phyloP scores from a whole-genome alignment of 37 sponge, comb jelly and placozoan species.

The Chondrosia reniformis region DNA sequence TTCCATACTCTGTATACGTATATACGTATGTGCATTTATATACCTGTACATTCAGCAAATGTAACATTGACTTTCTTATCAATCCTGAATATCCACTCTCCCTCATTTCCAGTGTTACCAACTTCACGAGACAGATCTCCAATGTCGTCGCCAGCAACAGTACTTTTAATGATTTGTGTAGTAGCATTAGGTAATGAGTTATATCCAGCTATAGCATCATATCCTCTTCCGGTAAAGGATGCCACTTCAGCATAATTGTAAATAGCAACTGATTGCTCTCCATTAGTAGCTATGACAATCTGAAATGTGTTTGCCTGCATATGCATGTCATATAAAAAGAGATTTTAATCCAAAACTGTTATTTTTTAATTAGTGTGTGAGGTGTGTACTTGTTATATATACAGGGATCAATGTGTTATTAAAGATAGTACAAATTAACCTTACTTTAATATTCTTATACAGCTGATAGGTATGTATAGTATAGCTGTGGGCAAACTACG shows the following conservation, averaged over 20 bases:
- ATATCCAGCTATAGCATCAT: constrained; percentile 4
- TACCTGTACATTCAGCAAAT: background rate
- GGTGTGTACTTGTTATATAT: too few relatives aligned
- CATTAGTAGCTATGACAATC: constrained; percentile 16
- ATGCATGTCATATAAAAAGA: too few relatives aligned
- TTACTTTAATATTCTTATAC: too few relatives aligned
- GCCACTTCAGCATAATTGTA: constrained; percentile 8
- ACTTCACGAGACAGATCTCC: background rate
- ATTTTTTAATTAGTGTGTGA: too few relatives aligned
- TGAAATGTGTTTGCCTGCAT: constrained; percentile 16
- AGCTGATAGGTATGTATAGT: too few relatives aligned
- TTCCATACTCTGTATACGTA: too few relatives aligned
- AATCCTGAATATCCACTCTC: constrained; percentile 4
- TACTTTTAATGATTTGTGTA: too few relatives aligned
- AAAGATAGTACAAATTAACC: too few relatives aligned
- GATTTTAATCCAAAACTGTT: too few relatives aligned
- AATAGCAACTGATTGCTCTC: constrained; percentile 2
- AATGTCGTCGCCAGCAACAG: constrained; percentile 8
- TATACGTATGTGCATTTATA: too few relatives aligned
- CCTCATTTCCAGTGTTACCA: background rate
- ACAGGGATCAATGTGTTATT: too few relatives aligned
- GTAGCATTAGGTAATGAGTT: background rate
- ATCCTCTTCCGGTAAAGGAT: background rate
- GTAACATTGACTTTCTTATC: background rate
- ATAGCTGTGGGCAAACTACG: too few relatives aligned